These are phyloP conservation scores for Platalea minor DNA, from an alignment of 2,797 vertebrate genomes.

Conservation along the genomic window DNA sequence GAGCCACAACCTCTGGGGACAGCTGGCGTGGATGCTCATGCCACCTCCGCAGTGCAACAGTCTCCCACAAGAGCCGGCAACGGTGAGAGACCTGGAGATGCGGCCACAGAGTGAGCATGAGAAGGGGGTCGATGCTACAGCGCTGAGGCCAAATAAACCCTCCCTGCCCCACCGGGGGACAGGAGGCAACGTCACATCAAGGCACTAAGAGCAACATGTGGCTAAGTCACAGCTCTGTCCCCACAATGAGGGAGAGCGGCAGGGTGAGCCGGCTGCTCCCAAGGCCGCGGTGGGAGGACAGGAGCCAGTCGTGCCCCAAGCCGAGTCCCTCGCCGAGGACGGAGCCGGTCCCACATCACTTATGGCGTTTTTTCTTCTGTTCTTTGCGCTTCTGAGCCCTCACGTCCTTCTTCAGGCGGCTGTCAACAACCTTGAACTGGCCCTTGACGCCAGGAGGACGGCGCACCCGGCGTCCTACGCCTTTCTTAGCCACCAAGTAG, in stretches of 20 bases:
- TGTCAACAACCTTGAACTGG: constrained; percentile 91
- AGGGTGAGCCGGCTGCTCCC: accelerated
- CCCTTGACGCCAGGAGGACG: constrained; percentile 89
- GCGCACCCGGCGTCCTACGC: constrained; percentile 83
- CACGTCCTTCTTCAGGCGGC: constrained; percentile 95
- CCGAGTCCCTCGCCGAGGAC: accelerated
- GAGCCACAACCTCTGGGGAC: neutral
- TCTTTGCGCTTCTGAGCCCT: constrained; percentile 84
- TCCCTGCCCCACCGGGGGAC: neutral
- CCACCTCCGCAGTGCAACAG: accelerated
- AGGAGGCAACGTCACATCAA: neutral
- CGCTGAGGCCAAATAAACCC: accelerated
- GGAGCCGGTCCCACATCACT: neutral
- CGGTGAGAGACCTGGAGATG: accelerated
- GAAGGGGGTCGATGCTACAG: accelerated
- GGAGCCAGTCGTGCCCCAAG: neutral
- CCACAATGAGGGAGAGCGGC: accelerated
- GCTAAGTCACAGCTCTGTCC: neutral
- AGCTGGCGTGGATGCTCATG: accelerated
- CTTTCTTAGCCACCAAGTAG: constrained; percentile 91
- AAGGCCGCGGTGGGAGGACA: accelerated
- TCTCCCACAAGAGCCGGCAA: neutral
- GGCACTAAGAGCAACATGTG: accelerated
- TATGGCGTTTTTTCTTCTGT: constrained; percentile 68
- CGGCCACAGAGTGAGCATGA: accelerated